phyloP scores from a whole-genome alignment of 2,797 vertebrate species.

The Podarcis lilfordi region DNA sequence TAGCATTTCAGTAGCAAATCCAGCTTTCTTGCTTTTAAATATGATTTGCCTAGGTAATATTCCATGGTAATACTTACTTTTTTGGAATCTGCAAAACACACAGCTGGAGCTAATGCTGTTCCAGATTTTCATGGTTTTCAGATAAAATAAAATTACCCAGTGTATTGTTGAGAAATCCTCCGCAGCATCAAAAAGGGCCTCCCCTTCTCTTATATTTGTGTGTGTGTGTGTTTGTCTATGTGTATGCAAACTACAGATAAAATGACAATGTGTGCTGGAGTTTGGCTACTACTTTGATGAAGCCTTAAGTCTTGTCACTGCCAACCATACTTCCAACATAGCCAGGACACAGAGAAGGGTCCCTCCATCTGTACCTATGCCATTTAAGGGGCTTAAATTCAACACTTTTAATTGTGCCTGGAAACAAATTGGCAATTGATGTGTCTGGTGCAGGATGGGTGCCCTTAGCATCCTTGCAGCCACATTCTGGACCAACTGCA shows the following conservation, averaged over 20 bases:
- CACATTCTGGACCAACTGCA: background rate
- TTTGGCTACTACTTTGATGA: no score
- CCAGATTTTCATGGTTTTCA: background rate
- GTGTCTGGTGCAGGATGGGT: background rate
- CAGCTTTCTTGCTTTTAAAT: background rate
- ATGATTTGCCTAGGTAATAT: background rate
- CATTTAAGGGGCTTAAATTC: no score
- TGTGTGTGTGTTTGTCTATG: no score
- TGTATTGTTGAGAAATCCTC: background rate
- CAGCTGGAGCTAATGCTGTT: background rate
- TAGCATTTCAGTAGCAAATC: background rate
- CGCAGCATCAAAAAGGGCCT: background rate
- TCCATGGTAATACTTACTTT: background rate
- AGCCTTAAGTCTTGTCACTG: no score
- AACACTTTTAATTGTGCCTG: no score
- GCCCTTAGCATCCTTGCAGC: background rate
- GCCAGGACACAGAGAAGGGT: no score
- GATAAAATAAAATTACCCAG: background rate
- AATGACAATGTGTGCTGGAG: no score
- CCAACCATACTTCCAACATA: no score
- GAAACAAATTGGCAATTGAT: no score
- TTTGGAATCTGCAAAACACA: background rate
- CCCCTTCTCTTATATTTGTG: background rate
- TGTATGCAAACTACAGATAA: no score
- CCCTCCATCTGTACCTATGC: no score